A percentile compares a stretch with the other conserved stretches of the same genome.
Conservation (phyloP, 2,888 invertebrate species). For the Steinernema carpocapsae region DNA sequence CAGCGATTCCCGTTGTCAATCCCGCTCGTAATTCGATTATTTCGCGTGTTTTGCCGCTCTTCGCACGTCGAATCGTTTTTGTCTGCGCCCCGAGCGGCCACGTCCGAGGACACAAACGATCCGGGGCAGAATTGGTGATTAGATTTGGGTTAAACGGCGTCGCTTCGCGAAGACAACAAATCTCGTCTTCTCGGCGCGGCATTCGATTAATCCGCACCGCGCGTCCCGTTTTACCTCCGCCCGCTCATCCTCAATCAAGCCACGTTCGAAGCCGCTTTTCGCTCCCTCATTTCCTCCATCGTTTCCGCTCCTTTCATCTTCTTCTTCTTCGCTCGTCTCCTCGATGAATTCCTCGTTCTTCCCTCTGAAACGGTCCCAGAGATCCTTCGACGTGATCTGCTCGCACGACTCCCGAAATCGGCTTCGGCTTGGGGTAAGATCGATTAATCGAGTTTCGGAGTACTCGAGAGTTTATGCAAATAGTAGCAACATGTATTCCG, state of each 20-base stretch:
- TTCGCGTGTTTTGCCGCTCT: slow-evolving; percentile 27
- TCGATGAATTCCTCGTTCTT: slow-evolving; percentile 2
- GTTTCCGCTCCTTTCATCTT: not conserved
- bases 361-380: slow-evolving; percentile 14
- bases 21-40: slow-evolving; percentile 8
- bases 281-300: not conserved
- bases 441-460: slow-evolving; percentile 11
- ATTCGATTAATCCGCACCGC: slow-evolving; percentile 30
- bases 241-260: slow-evolving; percentile 14
- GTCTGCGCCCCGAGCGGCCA: too few species aligned
- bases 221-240: slow-evolving; percentile 27
- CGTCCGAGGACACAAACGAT: not conserved
- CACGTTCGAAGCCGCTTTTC: not conserved
- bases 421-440: slow-evolving; percentile 26
- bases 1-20: too few species aligned
- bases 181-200: slow-evolving; percentile 27
- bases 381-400: slow-evolving; percentile 30
- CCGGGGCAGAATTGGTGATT: slow-evolving; percentile 23
- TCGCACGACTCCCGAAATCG: not conserved
- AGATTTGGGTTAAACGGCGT: slow-evolving; percentile 29
- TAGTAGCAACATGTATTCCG: not conserved
- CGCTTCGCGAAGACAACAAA: slow-evolving; percentile 12
- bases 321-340: not conserved
- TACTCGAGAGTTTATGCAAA: slow-evolving; percentile 25
- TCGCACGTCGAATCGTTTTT: not conserved